Conservation (phyloP, 2,113 vertebrate species). For the Campylorhamphus procurvoides region DNA sequence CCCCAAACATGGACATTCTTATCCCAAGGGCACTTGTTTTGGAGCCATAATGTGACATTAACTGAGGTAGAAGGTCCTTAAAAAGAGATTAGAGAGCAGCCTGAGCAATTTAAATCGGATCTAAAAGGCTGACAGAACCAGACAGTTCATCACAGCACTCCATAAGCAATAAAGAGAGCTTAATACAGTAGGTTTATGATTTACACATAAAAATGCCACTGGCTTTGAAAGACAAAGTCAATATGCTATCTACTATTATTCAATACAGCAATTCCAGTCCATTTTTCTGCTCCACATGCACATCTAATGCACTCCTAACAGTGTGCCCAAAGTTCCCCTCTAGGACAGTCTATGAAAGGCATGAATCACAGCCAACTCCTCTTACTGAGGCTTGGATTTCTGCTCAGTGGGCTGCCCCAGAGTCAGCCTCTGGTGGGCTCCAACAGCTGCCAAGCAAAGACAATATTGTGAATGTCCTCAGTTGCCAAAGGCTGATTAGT, state of each 20-base stretch:
- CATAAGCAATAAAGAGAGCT: not conserved
- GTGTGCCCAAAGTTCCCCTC: not conserved
- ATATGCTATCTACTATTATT: not conserved
- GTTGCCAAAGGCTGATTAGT: not conserved
- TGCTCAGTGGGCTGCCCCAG: not conserved
- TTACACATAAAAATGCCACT: not conserved
- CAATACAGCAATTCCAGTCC: not conserved
- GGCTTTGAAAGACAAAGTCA: not conserved
- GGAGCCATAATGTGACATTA: not conserved
- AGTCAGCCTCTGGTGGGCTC: not conserved
- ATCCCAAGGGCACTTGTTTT: not conserved
- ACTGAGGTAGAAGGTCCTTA: not conserved
- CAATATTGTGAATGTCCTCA: not conserved
- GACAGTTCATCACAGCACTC: not conserved
- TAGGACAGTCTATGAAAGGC: not conserved
- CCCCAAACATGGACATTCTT: not conserved
- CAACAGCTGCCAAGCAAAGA: not conserved
- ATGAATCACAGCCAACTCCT: not conserved
- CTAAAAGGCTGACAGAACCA: constrained; percentile 5
- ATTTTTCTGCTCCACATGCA: not conserved
- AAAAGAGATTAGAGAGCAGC: constrained; percentile 1
- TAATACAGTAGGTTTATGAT: not conserved
- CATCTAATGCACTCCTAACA: not conserved
- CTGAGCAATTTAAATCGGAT: not conserved
- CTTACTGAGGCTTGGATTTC: not conserved